Conservation (phyloP, 2,888 invertebrate genomes). For the Drosophila buzzatii region DNA sequence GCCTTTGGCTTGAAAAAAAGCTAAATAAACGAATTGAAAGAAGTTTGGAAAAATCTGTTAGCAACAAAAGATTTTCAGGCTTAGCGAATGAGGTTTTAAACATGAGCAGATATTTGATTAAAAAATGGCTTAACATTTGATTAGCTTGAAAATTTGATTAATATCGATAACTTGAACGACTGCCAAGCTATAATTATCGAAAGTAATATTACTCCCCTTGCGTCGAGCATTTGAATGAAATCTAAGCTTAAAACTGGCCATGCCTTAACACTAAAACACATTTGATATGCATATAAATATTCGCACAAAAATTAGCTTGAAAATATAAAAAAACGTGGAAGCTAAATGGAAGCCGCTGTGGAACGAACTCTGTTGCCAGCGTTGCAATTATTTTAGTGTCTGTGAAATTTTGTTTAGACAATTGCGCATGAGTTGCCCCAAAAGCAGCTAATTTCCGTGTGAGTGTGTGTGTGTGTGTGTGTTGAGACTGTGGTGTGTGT, state of each 20-base stretch:
- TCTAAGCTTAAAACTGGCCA: background rate
- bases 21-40: background rate
- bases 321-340: background rate
- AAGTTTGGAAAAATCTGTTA: too few relatives aligned
- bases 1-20: background rate
- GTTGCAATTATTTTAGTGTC: conserved; percentile 49
- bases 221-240: background rate
- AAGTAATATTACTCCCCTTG: background rate
- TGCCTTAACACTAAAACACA: background rate
- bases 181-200: too few relatives aligned
- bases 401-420: conserved; percentile 60
- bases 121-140: background rate
- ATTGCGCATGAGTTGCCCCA: conserved; percentile 36
- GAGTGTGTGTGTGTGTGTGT: conserved; percentile 6
- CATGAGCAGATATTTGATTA: background rate
- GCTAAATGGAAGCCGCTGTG: conserved; percentile 17
- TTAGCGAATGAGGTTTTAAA: background rate
- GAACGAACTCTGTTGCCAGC: conserved; percentile 21
- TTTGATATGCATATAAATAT: background rate
- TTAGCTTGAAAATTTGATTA: background rate
- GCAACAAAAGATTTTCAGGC: too few relatives aligned
- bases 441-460: conserved; percentile 49
- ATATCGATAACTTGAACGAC: background rate
- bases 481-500: conserved; percentile 17
- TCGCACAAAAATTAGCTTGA: background rate